Conservation (phyloP, 1,140 invertebrate genomes). For the Nixonia krombeini region DNA sequence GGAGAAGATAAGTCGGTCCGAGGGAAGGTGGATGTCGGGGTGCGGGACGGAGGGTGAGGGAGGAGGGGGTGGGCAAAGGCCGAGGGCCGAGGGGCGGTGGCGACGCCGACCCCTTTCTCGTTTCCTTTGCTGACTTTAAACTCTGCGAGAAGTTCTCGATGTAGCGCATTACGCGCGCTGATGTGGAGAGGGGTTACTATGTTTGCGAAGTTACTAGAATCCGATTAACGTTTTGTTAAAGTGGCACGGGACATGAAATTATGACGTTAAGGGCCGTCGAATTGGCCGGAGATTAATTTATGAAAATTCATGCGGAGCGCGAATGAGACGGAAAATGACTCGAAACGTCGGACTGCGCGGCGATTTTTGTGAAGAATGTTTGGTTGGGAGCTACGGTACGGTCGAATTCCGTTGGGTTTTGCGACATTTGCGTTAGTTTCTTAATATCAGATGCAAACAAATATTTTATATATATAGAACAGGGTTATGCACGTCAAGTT, state of each 20-base stretch:
- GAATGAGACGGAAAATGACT: conserved; percentile 1
- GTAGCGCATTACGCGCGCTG: conserved; percentile 30
- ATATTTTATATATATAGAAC: too few species aligned
- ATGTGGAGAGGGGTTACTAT: conserved; percentile 22
- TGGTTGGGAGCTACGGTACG: conserved; percentile 3
- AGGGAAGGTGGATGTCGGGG: conserved; percentile 6
- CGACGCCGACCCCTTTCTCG: conserved; percentile 40
- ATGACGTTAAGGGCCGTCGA: conserved; percentile 18
- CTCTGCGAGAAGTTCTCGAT: conserved; percentile 38
- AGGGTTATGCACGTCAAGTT: too few species aligned
- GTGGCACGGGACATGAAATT: conserved; percentile 12
- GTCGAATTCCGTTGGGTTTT: too few species aligned
- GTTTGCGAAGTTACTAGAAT: conserved; percentile 32
- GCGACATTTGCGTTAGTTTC: too few species aligned
- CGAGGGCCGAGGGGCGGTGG: conserved; percentile 6
- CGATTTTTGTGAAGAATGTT: too few species aligned
- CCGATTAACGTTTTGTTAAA: conserved; percentile 32
- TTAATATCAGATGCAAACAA: too few species aligned
- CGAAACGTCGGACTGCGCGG: too few species aligned
- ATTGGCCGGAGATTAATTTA: conserved; percentile 6
- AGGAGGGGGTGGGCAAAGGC: conserved; percentile 19
- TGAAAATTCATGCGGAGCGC: conserved; percentile 14
- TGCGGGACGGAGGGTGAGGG: conserved; percentile 8
- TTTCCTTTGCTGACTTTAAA: conserved; percentile 45
- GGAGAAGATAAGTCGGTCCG: conserved; percentile 37